Percentiles rank a stretch among this genome's conserved stretches.
Conservation (phyloP, 2,888 invertebrate species). For the Fabriciana adippe region DNA sequence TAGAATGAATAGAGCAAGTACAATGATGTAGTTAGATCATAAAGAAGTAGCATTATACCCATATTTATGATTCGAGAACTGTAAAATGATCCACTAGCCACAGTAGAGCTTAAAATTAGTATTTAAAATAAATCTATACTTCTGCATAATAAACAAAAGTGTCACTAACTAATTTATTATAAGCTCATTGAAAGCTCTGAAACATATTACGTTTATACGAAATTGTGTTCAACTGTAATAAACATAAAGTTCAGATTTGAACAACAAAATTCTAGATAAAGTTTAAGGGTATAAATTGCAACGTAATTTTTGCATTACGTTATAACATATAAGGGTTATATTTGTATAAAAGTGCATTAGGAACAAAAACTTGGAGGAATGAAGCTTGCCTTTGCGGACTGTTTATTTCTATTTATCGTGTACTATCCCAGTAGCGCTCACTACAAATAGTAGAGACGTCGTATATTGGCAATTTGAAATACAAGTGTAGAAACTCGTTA, state of each 20-base stretch:
- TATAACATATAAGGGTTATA: slow-evolving; percentile 31
- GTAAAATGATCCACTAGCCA: background rate
- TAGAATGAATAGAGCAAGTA: background rate
- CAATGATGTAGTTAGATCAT: background rate
- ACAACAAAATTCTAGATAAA: slow-evolving; percentile 7
- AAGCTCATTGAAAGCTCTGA: slow-evolving; percentile 30
- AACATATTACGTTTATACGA: slow-evolving; percentile 11
- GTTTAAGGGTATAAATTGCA: slow-evolving; percentile 24
- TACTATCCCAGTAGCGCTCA: slow-evolving; percentile 49
- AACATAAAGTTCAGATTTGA: slow-evolving; percentile 12
- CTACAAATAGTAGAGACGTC: slow-evolving; percentile 44
- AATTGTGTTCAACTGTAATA: slow-evolving; percentile 38
- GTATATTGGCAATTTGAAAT: slow-evolving; percentile 47
- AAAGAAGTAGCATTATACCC: background rate
- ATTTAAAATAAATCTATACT: slow-evolving; percentile 25
- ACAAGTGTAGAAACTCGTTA: slow-evolving; percentile 32
- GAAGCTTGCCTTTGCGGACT: slow-evolving; percentile 57
- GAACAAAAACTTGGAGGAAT: slow-evolving; percentile 57
- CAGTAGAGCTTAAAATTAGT: slow-evolving; percentile 20
- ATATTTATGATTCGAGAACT: background rate
- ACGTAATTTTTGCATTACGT: slow-evolving; percentile 37
- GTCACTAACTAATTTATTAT: slow-evolving; percentile 36
- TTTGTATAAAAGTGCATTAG: slow-evolving; percentile 29
- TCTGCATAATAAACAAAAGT: slow-evolving; percentile 36
- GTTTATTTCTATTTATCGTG: slow-evolving; percentile 55